Evolutionary conservation across 2,113 vertebrate species (phyloP).

Genomic region (Pavo muticus): DNA sequence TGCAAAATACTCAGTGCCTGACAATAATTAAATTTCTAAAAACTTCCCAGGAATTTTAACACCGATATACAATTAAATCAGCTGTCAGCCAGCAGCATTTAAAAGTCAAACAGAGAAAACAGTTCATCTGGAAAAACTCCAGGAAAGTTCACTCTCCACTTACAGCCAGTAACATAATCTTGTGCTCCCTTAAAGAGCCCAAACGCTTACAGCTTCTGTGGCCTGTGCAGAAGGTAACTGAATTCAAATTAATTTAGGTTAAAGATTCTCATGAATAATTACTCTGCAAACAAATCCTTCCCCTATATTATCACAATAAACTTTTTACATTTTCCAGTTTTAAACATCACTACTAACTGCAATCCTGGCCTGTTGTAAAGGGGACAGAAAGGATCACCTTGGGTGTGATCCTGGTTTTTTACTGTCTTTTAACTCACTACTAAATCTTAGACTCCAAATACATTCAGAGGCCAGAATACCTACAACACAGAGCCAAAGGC

Average conservation of each 20-base stretch:
- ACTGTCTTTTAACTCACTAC: neutral
- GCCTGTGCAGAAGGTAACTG: neutral
- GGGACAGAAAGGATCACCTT: neutral
- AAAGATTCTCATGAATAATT: neutral
- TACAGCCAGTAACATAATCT: neutral
- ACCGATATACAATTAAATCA: slow-evolving; percentile 5
- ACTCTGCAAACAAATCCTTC: slow-evolving; percentile 3
- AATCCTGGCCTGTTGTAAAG: neutral
- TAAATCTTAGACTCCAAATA: neutral
- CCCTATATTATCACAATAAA: neutral
- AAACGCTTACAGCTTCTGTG: neutral
- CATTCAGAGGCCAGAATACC: neutral
- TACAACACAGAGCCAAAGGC: neutral
- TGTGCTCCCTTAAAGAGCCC: neutral
- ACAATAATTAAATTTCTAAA: neutral
- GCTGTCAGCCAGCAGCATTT: slow-evolving; percentile 13
- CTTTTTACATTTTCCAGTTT: neutral
- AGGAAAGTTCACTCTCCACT: neutral
- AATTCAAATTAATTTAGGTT: neutral
- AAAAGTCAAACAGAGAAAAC: neutral
- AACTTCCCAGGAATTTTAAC: neutral
- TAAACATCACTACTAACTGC: neutral
- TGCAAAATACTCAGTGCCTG: neutral
- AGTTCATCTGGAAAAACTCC: neutral
- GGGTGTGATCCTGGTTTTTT: neutral